A percentile compares a stretch with the other conserved stretches of the same genome.
phyloP scores from a whole-genome alignment of 1,140 invertebrate species.

The Onthophagus taurus region DNA sequence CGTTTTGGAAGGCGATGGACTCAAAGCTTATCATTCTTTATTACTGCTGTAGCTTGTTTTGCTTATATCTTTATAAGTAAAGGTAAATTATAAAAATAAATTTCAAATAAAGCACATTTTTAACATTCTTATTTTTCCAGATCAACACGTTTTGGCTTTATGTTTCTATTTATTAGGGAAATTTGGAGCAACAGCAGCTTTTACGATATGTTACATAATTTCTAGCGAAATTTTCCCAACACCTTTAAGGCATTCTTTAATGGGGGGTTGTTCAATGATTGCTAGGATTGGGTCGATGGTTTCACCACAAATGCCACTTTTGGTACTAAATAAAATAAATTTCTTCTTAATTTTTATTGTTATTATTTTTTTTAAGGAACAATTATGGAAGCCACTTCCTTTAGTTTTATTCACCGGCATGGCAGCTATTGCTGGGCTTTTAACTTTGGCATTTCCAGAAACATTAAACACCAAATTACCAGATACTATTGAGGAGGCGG shows the following conservation, averaged over 20 bases:
- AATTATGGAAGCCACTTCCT: conserved; percentile 41
- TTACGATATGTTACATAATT: conserved; percentile 60
- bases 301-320: conserved; percentile 59
- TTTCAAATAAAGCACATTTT: not conserved
- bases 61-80: conserved; percentile 28
- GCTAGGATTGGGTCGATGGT: conserved; percentile 63
- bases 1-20: conserved; percentile 52
- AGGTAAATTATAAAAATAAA: conserved; percentile 17
- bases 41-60: conserved; percentile 45
- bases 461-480: conserved; percentile 56
- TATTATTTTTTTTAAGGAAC: conserved; percentile 27
- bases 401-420: conserved; percentile 57
- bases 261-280: conserved; percentile 61
- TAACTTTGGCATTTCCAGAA: conserved; percentile 58
- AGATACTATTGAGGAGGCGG: conserved; percentile 59
- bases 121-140: conserved; percentile 4
- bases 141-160: conserved; percentile 26
- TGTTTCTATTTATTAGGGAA: conserved; percentile 62
- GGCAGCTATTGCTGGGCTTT: conserved; percentile 49
- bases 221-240: conserved; percentile 68
- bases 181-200: conserved; percentile 59
- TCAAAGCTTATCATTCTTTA: conserved; percentile 47
- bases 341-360: too few relatives aligned
- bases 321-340: conserved; percentile 40
- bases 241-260: conserved; percentile 49